These are phyloP conservation scores for Paramisgurnus dabryanus DNA, from an alignment of 2,113 vertebrate species.

Conservation along the genomic window DNA sequence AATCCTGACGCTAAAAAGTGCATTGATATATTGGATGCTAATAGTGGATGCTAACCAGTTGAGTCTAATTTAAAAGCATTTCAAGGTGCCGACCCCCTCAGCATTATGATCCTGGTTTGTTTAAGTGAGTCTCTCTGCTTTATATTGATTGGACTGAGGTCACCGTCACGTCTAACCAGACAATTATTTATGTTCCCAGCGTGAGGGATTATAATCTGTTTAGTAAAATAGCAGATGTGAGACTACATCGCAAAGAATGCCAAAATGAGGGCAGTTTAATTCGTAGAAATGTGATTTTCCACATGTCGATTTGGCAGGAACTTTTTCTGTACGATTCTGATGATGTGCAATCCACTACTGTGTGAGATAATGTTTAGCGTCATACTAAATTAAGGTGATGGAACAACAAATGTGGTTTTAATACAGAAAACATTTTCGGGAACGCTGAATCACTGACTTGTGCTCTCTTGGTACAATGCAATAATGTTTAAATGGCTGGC, in stretches of 20 bases:
- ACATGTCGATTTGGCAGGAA: constrained; percentile 19
- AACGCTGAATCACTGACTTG: not conserved
- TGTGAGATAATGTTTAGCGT: constrained; percentile 30
- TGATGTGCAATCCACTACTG: constrained; percentile 33
- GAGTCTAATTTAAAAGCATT: not conserved
- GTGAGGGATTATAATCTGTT: not conserved
- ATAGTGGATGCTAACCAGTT: not conserved
- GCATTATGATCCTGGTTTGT: constrained; percentile 9
- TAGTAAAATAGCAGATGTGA: constrained; percentile 28
- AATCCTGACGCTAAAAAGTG: constrained; percentile 1
- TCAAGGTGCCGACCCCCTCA: constrained; percentile 1
- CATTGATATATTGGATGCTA: not conserved
- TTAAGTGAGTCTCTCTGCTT: not conserved
- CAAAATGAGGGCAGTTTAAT: constrained; percentile 7
- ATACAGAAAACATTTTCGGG: not conserved
- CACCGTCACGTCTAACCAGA: not conserved
- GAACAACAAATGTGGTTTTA: constrained; percentile 33
- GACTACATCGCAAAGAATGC: not conserved
- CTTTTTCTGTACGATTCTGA: constrained; percentile 10
- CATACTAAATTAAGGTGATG: constrained; percentile 15
- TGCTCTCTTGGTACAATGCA: not conserved
- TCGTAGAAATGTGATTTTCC: constrained; percentile 25
- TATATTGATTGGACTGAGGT: constrained; percentile 1
- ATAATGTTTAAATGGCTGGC: not conserved
- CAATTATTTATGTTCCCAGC: not conserved